These are phyloP conservation scores for Helicoverpa zea DNA, from an alignment of 1,140 invertebrate genomes.

Conservation along the genomic window DNA sequence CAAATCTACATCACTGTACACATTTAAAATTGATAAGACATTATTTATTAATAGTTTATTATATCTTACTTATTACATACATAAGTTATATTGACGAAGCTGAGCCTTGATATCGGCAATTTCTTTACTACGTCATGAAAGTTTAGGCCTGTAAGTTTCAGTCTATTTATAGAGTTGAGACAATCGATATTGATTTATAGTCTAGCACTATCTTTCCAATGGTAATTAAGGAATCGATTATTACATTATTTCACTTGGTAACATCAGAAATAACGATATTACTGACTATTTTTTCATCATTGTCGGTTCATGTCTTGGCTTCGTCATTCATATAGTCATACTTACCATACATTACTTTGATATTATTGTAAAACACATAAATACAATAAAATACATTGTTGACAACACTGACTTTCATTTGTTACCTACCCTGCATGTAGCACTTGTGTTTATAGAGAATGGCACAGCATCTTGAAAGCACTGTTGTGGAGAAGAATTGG, in stretches of 20 bases:
- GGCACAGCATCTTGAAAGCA: slow-evolving; percentile 32
- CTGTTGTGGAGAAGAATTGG: slow-evolving; percentile 1
- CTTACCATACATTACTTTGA: slow-evolving; percentile 1
- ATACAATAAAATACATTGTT: slow-evolving; percentile 64
- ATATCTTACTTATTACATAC: not conserved
- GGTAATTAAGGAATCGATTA: too few relatives aligned
- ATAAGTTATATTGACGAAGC: not conserved
- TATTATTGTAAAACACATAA: not conserved
- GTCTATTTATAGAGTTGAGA: too few relatives aligned
- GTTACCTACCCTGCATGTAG: slow-evolving; percentile 60
- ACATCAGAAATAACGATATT: too few relatives aligned
- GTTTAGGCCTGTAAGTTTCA: too few relatives aligned
- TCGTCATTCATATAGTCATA: too few relatives aligned
- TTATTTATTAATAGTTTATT: not conserved
- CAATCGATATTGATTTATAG: too few relatives aligned
- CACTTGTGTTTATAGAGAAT: slow-evolving; percentile 34
- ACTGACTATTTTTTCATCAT: too few relatives aligned
- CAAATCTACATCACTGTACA: not conserved
- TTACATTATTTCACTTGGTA: too few relatives aligned
- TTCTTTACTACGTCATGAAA: not conserved
- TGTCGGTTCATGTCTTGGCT: too few relatives aligned
- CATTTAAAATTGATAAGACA: not conserved
- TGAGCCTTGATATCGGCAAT: not conserved
- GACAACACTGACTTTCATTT: slow-evolving; percentile 74
- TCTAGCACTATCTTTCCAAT: too few relatives aligned